These are phyloP conservation scores for Aromia moschata DNA, from an alignment of 2,888 invertebrate species.

Conservation along the genomic window DNA sequence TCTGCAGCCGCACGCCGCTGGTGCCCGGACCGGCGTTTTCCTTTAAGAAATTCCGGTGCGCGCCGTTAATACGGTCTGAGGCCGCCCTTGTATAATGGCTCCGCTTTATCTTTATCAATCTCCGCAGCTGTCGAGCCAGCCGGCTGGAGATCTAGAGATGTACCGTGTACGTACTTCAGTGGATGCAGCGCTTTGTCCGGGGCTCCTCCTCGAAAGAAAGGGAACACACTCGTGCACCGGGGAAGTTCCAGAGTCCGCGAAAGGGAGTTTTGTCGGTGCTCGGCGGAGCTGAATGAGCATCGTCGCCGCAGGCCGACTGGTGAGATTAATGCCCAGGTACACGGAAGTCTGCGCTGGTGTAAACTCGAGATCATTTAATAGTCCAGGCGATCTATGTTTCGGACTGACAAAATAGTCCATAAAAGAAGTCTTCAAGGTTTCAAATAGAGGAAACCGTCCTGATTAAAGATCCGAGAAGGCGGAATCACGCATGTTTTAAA, in stretches of 20 bases:
- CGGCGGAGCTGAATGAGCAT: background rate
- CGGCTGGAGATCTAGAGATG: background rate
- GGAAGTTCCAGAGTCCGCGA: background rate
- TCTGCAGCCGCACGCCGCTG: too few relatives aligned
- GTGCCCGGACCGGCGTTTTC: conserved; percentile 2
- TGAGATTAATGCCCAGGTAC: too few relatives aligned
- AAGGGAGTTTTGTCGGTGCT: conserved; percentile 3
- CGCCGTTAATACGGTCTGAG: conserved; percentile 14
- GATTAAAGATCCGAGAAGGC: too few relatives aligned
- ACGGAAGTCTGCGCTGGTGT: too few relatives aligned
- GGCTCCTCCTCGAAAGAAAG: conserved; percentile 9
- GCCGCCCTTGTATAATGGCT: conserved; percentile 16
- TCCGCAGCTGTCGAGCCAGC: conserved; percentile 19
- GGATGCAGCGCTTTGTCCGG: background rate
- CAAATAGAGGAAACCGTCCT: too few relatives aligned
- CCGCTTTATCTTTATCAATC: conserved; percentile 30
- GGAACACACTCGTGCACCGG: too few relatives aligned
- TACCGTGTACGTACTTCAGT: conserved; percentile 16
- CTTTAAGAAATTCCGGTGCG: conserved; percentile 11
- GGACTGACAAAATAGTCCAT: too few relatives aligned
- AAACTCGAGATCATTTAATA: too few relatives aligned
- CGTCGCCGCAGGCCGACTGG: too few relatives aligned
- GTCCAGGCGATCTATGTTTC: too few relatives aligned
- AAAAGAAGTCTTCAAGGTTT: too few relatives aligned
- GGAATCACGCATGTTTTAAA: too few relatives aligned